Conservation (phyloP, 1,140 invertebrate genomes). For the Drosophila parvula region DNA sequence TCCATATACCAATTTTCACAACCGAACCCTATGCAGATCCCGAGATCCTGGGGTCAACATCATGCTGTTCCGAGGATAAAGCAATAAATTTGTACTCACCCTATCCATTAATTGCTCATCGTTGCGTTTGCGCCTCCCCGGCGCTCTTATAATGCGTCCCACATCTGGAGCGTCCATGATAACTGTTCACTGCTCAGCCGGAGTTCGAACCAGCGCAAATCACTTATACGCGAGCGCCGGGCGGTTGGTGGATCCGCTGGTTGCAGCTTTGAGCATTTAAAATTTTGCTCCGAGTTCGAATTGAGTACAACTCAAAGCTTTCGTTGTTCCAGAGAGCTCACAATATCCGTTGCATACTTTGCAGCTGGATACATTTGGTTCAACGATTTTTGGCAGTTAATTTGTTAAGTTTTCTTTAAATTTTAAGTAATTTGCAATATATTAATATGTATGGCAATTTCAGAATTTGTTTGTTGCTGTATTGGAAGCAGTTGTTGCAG, state of each 20-base stretch:
- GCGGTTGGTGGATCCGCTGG: slow-evolving; percentile 21
- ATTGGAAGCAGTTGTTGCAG: slow-evolving; percentile 63
- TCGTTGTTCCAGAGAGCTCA: slow-evolving; percentile 17
- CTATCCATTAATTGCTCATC: slow-evolving; percentile 79
- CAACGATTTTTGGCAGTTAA: slow-evolving; percentile 38
- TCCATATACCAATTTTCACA: not conserved
- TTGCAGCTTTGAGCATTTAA: slow-evolving; percentile 51
- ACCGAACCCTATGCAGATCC: not conserved
- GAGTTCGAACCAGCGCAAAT: slow-evolving; percentile 34
- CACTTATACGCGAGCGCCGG: slow-evolving; percentile 44
- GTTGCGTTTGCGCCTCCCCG: slow-evolving; percentile 74
- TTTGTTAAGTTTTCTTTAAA: not conserved
- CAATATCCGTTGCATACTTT: slow-evolving; percentile 47
- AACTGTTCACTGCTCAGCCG: slow-evolving; percentile 26
- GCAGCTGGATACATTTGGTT: slow-evolving; percentile 19
- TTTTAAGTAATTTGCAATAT: not conserved
- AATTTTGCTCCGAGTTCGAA: slow-evolving; percentile 9
- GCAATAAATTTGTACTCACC: slow-evolving; percentile 52
- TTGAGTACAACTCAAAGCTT: slow-evolving; percentile 28
- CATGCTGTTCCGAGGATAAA: not conserved
- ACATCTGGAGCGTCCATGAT: slow-evolving; percentile 76
- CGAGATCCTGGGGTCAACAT: not conserved
- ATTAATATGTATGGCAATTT: slow-evolving; percentile 49
- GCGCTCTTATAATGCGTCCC: slow-evolving; percentile 76
- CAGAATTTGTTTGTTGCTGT: not conserved